Percentiles rank a stretch among this genome's conserved stretches.
phyloP scores from a whole-genome alignment of 2,797 vertebrate genomes.

The Pitangus sulphuratus region DNA sequence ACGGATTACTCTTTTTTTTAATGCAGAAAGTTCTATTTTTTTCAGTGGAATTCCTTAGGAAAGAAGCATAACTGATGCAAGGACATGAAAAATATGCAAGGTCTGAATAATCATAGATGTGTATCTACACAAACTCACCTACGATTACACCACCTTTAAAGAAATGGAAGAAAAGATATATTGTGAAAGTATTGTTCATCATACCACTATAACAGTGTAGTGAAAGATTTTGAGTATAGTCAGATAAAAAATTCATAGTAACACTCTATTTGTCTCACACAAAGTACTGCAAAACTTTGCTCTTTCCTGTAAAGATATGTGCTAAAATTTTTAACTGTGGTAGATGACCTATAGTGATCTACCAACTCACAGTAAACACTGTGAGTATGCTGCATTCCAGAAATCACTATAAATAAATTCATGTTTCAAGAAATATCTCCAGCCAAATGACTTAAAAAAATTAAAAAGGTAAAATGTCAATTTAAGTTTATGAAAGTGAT shows the following conservation, averaged over 20 bases:
- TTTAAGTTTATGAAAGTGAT: constrained; percentile 29
- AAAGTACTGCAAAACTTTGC: background rate
- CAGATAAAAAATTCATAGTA: background rate
- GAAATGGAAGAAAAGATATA: background rate
- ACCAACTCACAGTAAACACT: background rate
- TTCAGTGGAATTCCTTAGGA: background rate
- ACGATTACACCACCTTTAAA: background rate
- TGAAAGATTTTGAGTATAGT: constrained; percentile 46
- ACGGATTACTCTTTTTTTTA: background rate
- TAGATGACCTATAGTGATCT: background rate
- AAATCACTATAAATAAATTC: background rate
- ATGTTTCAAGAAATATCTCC: background rate
- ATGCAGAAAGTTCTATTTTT: background rate
- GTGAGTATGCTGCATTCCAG: background rate
- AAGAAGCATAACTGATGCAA: background rate
- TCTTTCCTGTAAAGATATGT: background rate
- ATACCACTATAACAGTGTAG: constrained; percentile 17
- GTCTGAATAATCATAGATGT: background rate
- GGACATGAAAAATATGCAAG: background rate
- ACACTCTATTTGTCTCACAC: background rate
- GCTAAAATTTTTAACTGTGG: background rate
- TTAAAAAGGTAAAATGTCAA: background rate
- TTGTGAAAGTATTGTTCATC: background rate
- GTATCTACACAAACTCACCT: background rate
- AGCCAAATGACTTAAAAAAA: background rate